These are phyloP conservation scores for Henricia sp. DNA, from an alignment of 53 echinoderm and acorn worm genomes.

Conservation along the genomic window DNA sequence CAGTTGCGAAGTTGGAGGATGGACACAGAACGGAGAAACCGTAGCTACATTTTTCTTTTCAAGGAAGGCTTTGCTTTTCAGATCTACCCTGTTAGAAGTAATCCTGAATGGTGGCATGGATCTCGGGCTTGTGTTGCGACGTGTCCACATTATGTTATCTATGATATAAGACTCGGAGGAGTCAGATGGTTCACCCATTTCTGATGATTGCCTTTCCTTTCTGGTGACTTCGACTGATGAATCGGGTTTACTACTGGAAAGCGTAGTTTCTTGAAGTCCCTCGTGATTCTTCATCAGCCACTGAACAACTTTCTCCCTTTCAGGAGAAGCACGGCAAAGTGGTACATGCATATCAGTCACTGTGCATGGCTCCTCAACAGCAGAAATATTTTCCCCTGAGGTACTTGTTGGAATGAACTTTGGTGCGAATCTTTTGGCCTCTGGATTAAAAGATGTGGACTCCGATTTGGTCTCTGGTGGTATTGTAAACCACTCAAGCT, in stretches of 20 bases:
- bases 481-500: no score
- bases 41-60: conserved; percentile 26
- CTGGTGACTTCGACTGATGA: neutral
- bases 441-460: neutral
- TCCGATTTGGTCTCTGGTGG: neutral
- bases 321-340: neutral
- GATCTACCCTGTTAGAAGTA: neutral
- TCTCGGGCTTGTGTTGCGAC: neutral
- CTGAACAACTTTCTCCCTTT: neutral
- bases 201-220: neutral
- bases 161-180: conserved; percentile 47
- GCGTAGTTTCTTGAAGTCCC: neutral
- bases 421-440: neutral
- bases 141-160: conserved; percentile 21
- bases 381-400: neutral
- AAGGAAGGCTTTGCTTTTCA: neutral
- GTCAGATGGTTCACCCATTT: conserved; percentile 32
- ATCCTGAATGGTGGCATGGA: neutral
- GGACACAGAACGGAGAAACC: conserved; percentile 30
- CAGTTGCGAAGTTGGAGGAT: neutral
- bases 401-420: neutral
- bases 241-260: neutral
- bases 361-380: neutral
- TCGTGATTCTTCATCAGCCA: conserved; percentile 37
- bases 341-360: no score